Conservation (phyloP, 1,140 invertebrate species). For the Colletes latitarsis region DNA sequence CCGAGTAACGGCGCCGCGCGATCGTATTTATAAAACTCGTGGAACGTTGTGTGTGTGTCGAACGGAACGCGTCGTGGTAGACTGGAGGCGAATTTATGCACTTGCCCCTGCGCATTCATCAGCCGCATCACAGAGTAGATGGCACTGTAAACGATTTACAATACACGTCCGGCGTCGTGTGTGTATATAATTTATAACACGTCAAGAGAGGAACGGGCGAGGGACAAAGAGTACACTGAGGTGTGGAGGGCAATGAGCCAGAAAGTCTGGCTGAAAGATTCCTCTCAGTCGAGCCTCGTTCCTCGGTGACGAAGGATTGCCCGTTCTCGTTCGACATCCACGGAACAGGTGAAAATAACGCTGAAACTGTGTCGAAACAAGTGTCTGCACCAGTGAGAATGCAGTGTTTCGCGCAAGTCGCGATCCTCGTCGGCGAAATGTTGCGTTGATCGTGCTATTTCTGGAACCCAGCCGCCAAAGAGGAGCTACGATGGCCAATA, state of each 20-base stretch:
- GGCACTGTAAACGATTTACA: constrained; percentile 35
- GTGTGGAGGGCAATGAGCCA: constrained; percentile 53
- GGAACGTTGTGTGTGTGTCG: no score
- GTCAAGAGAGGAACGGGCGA: constrained; percentile 31
- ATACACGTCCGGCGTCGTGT: constrained; percentile 5
- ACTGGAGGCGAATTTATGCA: constrained; percentile 1
- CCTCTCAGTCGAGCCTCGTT: constrained; percentile 42
- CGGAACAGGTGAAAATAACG: not conserved
- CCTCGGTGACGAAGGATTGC: constrained; percentile 47
- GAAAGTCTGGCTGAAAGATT: constrained; percentile 52
- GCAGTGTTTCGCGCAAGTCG: constrained; percentile 7
- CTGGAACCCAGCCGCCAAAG: no score
- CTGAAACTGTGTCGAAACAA: not conserved
- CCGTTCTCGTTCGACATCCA: constrained; percentile 3
- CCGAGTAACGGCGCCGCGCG: no score
- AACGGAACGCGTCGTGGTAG: not conserved
- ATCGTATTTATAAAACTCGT: no score
- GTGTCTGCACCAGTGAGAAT: not conserved
- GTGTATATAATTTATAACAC: constrained; percentile 49
- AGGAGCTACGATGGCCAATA: constrained; percentile 45
- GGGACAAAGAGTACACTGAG: constrained; percentile 47
- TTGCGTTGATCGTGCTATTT: constrained; percentile 36
- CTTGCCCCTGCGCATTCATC: constrained; percentile 6
- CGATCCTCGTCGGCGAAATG: not conserved
- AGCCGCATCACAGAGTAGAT: not conserved